Conservation (phyloP, 2,797 vertebrate species). For the Artibeus lituratus region DNA sequence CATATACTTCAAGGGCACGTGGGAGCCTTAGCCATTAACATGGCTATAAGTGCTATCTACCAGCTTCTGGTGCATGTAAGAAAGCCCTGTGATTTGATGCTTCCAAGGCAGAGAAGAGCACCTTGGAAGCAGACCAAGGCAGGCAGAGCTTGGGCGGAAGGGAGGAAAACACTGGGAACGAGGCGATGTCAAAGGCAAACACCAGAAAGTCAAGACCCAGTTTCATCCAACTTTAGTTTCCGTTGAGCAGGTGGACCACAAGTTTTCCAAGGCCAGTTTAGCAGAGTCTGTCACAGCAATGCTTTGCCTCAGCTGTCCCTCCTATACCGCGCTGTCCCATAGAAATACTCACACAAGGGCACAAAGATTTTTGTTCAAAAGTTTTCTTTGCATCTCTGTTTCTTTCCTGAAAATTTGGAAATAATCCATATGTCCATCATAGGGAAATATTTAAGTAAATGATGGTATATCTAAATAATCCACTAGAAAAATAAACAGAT, state of each 20-base stretch:
- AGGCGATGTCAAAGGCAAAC: background rate
- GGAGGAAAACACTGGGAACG: background rate
- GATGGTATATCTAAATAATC: background rate
- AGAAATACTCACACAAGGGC: background rate
- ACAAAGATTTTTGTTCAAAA: background rate
- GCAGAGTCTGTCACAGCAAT: background rate
- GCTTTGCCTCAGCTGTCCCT: background rate
- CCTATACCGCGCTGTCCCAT: background rate
- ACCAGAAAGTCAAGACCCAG: background rate
- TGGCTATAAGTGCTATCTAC: background rate
- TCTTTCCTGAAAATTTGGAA: background rate
- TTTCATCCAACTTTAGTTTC: background rate
- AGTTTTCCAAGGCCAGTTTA: background rate
- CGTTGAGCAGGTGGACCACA: background rate
- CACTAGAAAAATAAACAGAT: background rate
- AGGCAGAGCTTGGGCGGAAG: background rate
- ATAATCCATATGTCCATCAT: background rate
- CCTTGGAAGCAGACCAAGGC: background rate
- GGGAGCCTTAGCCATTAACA: background rate
- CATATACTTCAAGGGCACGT: background rate
- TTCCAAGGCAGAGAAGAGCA: background rate
- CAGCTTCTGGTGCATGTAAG: background rate
- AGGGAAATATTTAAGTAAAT: background rate
- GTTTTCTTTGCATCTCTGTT: constrained; percentile 13
- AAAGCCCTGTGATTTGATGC: background rate